Conservation (phyloP, 1,140 invertebrate species). For the Caenorhabditis brenneri region DNA sequence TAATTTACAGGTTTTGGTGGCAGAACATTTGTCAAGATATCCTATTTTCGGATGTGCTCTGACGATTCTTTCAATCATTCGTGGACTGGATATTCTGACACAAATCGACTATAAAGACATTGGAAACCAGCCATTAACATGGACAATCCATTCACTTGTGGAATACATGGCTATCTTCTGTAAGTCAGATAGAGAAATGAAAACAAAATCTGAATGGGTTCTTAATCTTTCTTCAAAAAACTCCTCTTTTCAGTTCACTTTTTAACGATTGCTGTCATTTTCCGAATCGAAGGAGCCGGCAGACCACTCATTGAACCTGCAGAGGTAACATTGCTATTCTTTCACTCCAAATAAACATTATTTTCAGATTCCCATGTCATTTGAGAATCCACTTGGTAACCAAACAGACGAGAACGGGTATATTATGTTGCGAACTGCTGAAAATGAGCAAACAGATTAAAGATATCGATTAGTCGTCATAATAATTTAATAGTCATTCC, state of each 20-base stretch:
- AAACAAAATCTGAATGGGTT: too few species aligned
- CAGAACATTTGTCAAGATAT: neutral
- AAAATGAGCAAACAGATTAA: conserved; percentile 27
- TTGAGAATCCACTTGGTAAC: conserved; percentile 15
- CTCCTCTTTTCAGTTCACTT: conserved; percentile 33
- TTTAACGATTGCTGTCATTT: neutral
- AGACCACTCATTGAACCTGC: conserved; percentile 14
- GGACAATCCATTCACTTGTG: conserved; percentile 17
- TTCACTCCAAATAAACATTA: neutral
- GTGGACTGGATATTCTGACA: conserved; percentile 12
- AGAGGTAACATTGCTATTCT: neutral
- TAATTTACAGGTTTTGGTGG: neutral
- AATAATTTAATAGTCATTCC: neutral
- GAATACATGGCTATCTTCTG: conserved; percentile 25
- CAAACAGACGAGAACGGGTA: conserved; percentile 25
- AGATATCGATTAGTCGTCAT: neutral
- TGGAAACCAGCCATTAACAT: conserved; percentile 17
- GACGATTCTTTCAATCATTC: neutral
- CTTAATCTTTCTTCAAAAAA: too few species aligned
- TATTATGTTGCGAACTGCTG: conserved; percentile 7
- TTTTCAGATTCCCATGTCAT: conserved; percentile 29
- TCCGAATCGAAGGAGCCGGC: conserved; percentile 25
- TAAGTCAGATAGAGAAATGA: neutral
- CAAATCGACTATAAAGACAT: conserved; percentile 34
- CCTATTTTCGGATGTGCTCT: neutral